Evolutionary conservation across 2,888 invertebrate genomes (phyloP), one percentile per base, ranked within the genome.

Genomic region (Andrena minutula): DNA sequence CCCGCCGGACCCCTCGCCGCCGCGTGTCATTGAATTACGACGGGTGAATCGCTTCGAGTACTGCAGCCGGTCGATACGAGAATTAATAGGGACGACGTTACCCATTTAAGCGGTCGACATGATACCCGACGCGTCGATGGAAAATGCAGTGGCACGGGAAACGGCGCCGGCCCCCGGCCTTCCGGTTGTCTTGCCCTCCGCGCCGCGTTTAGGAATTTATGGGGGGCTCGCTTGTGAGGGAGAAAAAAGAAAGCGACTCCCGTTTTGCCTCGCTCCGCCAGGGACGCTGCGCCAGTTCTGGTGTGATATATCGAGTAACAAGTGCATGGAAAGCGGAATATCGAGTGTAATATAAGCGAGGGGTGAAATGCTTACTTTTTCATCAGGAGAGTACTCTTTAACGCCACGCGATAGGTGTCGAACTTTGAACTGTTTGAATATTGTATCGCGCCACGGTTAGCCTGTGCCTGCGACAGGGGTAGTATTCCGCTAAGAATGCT

Each of bases 11-110:
- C 75, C 88, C 76, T 74, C 60, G 70, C 77, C 75, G 79, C 84
- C 81, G 79, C 86, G 79, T 84, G 85, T 88, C 88, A 88, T 88
- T 88, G 88, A 89, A 88, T 88, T 88, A 88, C 89, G 82, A 83
- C 75, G 88, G 86, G 81, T 88, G 87, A 88, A 84, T 89, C 87
- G 87, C 89, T 87, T 69, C 69, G 84, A 89, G 75, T 88, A 87
- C 75, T 86, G 83, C 88, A 82, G 83, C 85, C 84, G 88, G 65
- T 87, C 89, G 88, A 88, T 88, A 88, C 82, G 83, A 86, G 86
- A 89, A 87, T 88, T 88, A 88, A 88, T 87, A 88, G 89, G 80
- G 65, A 77, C 84, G 82, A 82, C 76, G 82, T 82, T 88, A 84
- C 84, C 86, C 89, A 80, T 84, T 89, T 88, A 89, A 88, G 75